phyloP scores from a whole-genome alignment of 1,140 invertebrate species.

The Ectropis grisescens region DNA sequence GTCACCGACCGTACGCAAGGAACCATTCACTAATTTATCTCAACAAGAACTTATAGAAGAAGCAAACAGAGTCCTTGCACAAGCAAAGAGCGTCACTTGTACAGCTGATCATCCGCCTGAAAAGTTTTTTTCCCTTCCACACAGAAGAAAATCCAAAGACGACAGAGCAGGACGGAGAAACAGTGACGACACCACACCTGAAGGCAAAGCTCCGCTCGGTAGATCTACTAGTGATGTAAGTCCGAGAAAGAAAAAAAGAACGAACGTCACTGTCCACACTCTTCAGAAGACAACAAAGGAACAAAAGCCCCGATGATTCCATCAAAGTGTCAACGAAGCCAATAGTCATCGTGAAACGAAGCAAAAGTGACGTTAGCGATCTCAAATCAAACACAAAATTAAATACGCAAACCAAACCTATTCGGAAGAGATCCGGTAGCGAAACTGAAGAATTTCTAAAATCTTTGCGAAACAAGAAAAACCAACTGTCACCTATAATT shows the following conservation, averaged over 20 bases:
- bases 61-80: constrained; percentile 77
- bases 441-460: constrained; percentile 69
- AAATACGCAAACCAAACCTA: constrained; percentile 43
- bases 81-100: constrained; percentile 76
- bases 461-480: constrained; percentile 70
- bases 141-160: constrained; percentile 60
- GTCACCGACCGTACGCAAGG: constrained; percentile 72
- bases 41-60: constrained; percentile 78
- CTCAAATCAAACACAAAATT: constrained; percentile 66
- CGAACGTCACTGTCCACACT: constrained; percentile 72
- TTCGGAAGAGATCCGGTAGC: constrained; percentile 63
- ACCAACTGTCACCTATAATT: constrained; percentile 83
- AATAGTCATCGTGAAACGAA: constrained; percentile 68
- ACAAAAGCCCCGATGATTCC: constrained; percentile 40
- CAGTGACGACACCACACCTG: constrained; percentile 45
- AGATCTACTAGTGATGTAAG: constrained; percentile 71
- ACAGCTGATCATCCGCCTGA: constrained; percentile 68
- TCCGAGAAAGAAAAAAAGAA: constrained; percentile 53
- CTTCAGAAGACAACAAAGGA: constrained; percentile 69
- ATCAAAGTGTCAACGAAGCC: constrained; percentile 56
- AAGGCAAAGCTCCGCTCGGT: constrained; percentile 43
- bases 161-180: constrained; percentile 53
- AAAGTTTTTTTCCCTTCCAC: constrained; percentile 76
- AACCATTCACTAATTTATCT: constrained; percentile 74
- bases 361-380: constrained; percentile 79